Evolutionary conservation across 1,140 invertebrate genomes (phyloP).

Genomic region (Octopus bimaculoides): DNA sequence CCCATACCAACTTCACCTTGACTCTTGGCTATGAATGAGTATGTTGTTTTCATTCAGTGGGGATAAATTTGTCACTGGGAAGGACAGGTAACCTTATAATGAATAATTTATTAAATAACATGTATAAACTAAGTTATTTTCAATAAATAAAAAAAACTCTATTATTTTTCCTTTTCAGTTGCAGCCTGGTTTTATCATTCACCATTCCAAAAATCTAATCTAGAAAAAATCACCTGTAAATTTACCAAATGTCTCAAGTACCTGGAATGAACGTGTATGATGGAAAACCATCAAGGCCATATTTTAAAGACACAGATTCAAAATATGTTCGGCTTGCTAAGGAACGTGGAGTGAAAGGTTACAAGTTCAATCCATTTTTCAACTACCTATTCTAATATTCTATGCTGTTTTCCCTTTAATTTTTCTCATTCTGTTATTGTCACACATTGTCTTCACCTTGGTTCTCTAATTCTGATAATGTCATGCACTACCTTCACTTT

Average conservation of each 20-base stretch:
- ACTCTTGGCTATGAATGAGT: too few species aligned
- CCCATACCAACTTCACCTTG: too few species aligned
- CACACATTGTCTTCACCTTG: too few species aligned
- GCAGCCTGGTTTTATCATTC: slow-evolving; percentile 1
- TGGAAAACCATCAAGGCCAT: slow-evolving; percentile 30
- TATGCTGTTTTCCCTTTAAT: too few species aligned
- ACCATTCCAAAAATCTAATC: background rate
- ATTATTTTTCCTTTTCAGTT: background rate
- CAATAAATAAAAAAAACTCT: background rate
- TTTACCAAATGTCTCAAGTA: background rate
- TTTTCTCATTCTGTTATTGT: too few species aligned
- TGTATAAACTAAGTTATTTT: background rate
- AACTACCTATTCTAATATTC: background rate
- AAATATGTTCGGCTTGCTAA: slow-evolving; percentile 51
- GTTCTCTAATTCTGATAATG: too few species aligned
- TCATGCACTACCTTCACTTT: too few species aligned
- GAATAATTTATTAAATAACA: too few species aligned
- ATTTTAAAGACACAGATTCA: slow-evolving; percentile 48
- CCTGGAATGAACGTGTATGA: slow-evolving; percentile 1
- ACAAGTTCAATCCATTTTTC: slow-evolving; percentile 17
- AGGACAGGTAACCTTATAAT: too few species aligned
- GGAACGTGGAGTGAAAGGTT: slow-evolving; percentile 49
- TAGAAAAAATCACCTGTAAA: background rate
- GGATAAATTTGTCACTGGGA: too few species aligned
- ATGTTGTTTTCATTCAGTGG: too few species aligned